These are phyloP conservation scores for Ceratitis capitata DNA, from an alignment of 1,140 invertebrate species.

Conservation along the genomic window DNA sequence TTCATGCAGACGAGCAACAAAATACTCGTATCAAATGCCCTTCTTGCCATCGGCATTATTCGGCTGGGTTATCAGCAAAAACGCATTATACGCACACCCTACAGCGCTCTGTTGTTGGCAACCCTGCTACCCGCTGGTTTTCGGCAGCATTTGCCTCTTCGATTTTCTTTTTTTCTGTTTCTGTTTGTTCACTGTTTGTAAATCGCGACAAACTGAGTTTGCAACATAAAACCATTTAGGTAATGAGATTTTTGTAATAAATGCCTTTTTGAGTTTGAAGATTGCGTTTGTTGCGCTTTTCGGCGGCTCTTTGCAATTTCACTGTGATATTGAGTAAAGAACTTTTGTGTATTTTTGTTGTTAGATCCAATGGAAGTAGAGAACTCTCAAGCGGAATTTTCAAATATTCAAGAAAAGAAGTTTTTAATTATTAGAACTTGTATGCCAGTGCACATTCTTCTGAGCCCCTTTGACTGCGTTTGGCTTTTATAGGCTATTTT, in stretches of 20 bases:
- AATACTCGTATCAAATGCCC: background rate
- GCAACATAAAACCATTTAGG: conserved; percentile 40
- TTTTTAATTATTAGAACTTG: too few relatives aligned
- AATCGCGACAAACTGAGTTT: conserved; percentile 28
- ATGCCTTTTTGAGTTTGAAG: conserved; percentile 16
- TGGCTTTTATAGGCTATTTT: too few relatives aligned
- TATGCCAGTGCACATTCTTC: too few relatives aligned
- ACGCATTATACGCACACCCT: background rate
- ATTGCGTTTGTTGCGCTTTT: background rate
- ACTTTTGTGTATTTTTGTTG: too few relatives aligned
- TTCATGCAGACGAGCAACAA: background rate
- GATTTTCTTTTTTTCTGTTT: too few relatives aligned
- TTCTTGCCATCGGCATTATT: background rate
- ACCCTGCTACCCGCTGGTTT: background rate
- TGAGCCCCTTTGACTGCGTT: too few relatives aligned
- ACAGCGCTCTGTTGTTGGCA: background rate
- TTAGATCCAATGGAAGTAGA: too few relatives aligned
- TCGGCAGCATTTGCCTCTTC: too few relatives aligned
- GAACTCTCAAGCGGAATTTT: too few relatives aligned
- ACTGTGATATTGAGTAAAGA: too few relatives aligned
- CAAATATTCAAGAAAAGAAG: too few relatives aligned
- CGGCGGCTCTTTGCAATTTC: background rate
- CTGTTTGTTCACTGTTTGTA: background rate
- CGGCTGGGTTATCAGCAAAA: background rate
- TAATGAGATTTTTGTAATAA: conserved; percentile 40